Base-by-base conservation (phyloP, 2,113 vertebrate genomes). In the Muscicapa adusta region DNA sequence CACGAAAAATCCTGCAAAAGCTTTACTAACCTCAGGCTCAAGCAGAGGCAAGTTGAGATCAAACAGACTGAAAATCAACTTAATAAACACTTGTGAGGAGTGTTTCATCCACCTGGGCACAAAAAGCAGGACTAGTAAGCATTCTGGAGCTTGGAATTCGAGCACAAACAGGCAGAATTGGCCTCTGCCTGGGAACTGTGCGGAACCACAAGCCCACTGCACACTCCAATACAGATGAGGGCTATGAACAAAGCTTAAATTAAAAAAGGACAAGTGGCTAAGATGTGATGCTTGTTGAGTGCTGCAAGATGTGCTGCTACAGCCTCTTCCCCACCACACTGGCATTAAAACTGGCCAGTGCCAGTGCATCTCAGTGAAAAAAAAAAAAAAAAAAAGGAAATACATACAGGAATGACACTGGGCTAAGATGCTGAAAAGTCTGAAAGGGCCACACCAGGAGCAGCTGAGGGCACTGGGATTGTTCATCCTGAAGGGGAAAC, bases 41-140 rank as follows among this genome's bases (percentile, higher is more conserved):
- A 67, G 88, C 78, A 85, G 70, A 85, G 85, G 53, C 74, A 94
- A 67, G 48, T 84, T 43, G 47, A 91, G 74, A 89, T 89, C 92
- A 95, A 92, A 95, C 9, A 3, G 62, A 67, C 53, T 72, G 63
- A 72, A 89, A 82, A 26, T 29, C 16, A 79, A 67, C 22, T 87
- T 88, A 91, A 93, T 82, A 67, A 94, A 93, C 42, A 26, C 53
- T 56, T 79, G 24, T 36, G 63, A 91, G 42, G 48, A 74, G 51
- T 4, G 2, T 65, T 87, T 56, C 78, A 87, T 74, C 43, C 47
- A 78, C 22, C 61, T 80, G 12, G 50, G 68, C 38, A 66, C 38
- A 77, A 66, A 70, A 50, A 14, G 29, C 50, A 43, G 22, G 7
- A 38, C n/a, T 25, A 50, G 12, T 42, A 76, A 93, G 40, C 58